Base-by-base conservation (phyloP, 2,113 vertebrate genomes). In the Ptilonorhynchus violaceus region DNA sequence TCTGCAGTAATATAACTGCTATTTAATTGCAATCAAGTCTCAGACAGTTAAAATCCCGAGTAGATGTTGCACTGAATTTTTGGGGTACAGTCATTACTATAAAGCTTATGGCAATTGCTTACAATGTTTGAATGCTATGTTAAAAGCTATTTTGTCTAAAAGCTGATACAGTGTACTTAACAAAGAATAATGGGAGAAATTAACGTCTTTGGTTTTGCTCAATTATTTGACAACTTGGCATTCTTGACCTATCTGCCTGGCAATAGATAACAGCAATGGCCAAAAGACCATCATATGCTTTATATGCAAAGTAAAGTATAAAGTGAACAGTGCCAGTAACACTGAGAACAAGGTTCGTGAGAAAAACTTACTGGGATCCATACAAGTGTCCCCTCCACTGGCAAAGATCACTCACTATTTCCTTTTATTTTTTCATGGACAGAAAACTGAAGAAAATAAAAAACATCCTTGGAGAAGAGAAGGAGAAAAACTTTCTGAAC, bases 381-480 rank as follows among this genome's bases (percentile, higher is more conserved):
- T 22, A 60, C 0, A 52, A 21, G 16, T 50, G 49, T 53, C 5
- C 9, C 7, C 4, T 50, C 28, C 35, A 59, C 6, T 1, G 3
- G 28, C 33, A 46, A 55, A 68, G 11, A 17, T 59, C 28, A 58
- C 14, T 35, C 21, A 11, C 4, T 69, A 13, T 67, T 89, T 75
- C 11, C 9, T 67, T 72, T 44, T 35, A 30, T 42, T 84, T 1
- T 35, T 56, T 56, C 25, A 30, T 46, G 23, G 41, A 59, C 13
- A 78, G 53, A 93, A 94, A 74, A 37, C 8, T 28, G 18, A 84
- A 52, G 24, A 67, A 76, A 76, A 58, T 46, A 70, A 70, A 37
- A 3, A 69, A 31, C 7, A 1, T 31, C 7, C 13, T 25, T 77
- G 23, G 31, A 89, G 28, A 19, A 52, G 8, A 66, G 25, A 52